Base-by-base conservation (phyloP, 2,113 vertebrate species). In the Rana temporaria region DNA sequence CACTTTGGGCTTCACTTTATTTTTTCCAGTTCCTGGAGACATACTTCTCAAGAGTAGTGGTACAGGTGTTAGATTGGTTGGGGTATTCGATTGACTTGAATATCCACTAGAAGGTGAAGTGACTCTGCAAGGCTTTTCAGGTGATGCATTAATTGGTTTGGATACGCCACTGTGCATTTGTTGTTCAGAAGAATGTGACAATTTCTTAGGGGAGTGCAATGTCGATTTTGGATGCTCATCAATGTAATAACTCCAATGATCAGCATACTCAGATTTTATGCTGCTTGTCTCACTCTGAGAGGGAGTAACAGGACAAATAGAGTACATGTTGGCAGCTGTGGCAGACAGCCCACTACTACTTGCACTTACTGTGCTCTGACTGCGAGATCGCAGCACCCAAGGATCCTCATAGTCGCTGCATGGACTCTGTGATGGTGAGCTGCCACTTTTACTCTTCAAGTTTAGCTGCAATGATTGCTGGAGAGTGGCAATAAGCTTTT, bases 31-130 rank as follows among this genome's bases (percentile, higher is more conserved):
- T 26, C 93, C 96, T 48, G 96, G 96, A 42, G 96, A 96, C 83
- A 86, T 20, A 24, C 95, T 92, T 85, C 95, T 95, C 82, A 96
- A 62, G 20, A 95, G 88, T 0, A 95, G 94, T 73, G 98, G 96
- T 87, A 98, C 96, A 0, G 98, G 98, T 52, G 97, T 99, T 85
- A 98, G 94, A 0, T 97, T 95, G 1, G 97, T 99, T 71, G 98
- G 98, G 0, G 98, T 99, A 84, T 99, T 98, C 20, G 97, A 99
- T 87, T 99, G 98, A 90, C 98, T 99, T 81, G 98, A 98, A 89
- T 98, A 99, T 32, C 98, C 98, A 34, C 98, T 98, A 0, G 98
- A 99, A 0, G 98, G 98, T 0, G 98, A 99, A 8, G 98, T 98
- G 79, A 99, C 93, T 81, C 96, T 91, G 84, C 96, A 96, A 9